Evolutionary conservation across 1,140 invertebrate genomes (phyloP).

Genomic region (Leptonema lineaticorne): DNA sequence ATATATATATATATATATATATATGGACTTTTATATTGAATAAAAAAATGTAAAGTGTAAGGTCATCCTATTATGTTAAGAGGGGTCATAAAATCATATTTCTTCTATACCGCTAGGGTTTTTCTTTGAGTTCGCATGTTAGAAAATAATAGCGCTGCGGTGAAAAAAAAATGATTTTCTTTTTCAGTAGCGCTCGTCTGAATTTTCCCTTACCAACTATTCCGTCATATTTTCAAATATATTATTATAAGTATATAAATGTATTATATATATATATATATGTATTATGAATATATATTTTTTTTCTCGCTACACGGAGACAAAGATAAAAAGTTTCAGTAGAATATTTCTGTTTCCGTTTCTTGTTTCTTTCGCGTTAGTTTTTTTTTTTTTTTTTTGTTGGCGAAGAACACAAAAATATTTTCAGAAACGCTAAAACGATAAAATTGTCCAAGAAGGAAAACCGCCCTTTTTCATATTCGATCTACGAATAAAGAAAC

Average conservation of each 20-base stretch:
- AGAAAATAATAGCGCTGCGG: constrained; percentile 9
- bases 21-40: too few species aligned
- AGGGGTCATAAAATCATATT: constrained; percentile 16
- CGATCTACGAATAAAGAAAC: too few species aligned
- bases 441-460: constrained; percentile 5
- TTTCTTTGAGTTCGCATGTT: background rate
- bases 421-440: background rate
- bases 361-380: background rate
- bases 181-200: background rate
- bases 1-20: too few species aligned
- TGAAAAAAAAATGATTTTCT: constrained; percentile 1
- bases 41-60: constrained; percentile 8
- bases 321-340: constrained; percentile 8
- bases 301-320: background rate
- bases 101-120: background rate
- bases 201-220: too few species aligned
- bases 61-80: constrained; percentile 16
- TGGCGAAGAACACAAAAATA: background rate
- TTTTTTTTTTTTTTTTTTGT: background rate
- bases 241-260: too few species aligned
- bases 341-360: constrained; percentile 16
- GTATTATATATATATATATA: too few species aligned
- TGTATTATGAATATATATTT: too few species aligned
- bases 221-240: too few species aligned
- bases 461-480: too few species aligned